phyloP scores from a whole-genome alignment of 2,888 invertebrate genomes.

The Diabrotica balteata region DNA sequence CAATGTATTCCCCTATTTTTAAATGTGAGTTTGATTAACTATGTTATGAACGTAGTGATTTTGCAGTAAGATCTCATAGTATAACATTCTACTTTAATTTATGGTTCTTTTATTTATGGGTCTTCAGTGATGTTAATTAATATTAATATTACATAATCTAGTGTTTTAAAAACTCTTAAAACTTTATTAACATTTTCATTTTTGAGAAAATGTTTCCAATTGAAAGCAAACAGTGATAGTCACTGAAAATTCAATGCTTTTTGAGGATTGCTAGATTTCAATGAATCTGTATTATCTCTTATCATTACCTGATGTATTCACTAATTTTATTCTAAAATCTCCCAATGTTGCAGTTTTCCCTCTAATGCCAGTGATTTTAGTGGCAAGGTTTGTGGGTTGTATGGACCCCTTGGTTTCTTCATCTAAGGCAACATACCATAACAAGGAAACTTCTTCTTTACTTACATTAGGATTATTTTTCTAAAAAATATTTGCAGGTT shows the following conservation, averaged over 20 bases:
- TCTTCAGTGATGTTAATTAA: too few relatives aligned
- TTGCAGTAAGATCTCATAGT: too few relatives aligned
- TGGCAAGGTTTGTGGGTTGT: constrained; percentile 62
- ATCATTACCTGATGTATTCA: constrained; percentile 57
- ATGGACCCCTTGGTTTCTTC: constrained; percentile 70
- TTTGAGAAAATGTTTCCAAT: too few relatives aligned
- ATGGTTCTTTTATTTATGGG: too few relatives aligned
- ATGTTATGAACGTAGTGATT: too few relatives aligned
- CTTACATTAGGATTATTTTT: constrained; percentile 12
- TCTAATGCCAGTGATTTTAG: constrained; percentile 67
- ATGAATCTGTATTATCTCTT: not conserved
- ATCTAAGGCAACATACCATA: constrained; percentile 86
- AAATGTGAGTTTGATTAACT: too few relatives aligned
- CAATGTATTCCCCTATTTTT: too few relatives aligned
- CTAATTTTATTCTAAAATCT: constrained; percentile 72
- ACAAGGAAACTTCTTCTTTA: constrained; percentile 67
- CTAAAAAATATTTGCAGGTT: constrained; percentile 8
- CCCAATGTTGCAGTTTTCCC: constrained; percentile 83
- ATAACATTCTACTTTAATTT: too few relatives aligned
- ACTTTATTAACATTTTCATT: too few relatives aligned
- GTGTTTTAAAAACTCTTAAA: too few relatives aligned
- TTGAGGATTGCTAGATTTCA: not conserved
- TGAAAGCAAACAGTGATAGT: too few relatives aligned
- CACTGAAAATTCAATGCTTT: not conserved
- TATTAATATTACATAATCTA: too few relatives aligned